Evolutionary conservation across 2,113 vertebrate genomes (phyloP), one percentile per base, ranked within the genome.

Genomic region (Pipra filicauda): DNA sequence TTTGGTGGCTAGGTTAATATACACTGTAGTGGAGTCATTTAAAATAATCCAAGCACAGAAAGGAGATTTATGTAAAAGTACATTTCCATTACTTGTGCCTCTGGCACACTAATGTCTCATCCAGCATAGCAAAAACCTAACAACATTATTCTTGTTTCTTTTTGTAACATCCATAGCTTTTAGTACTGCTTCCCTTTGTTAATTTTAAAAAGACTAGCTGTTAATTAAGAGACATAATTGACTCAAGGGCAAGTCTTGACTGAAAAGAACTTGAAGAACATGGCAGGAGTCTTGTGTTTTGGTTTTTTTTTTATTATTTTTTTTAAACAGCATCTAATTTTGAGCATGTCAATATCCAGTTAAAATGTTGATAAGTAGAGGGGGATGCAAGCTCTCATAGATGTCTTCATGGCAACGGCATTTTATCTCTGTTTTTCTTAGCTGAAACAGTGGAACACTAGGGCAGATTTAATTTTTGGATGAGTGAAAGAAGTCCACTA

Each of bases 1-100:
- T 58, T 64, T 95, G 85, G 57, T 95, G 90, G 62, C 73, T 81
- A 39, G 76, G 93, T 90, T 97, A 92, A 93, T 94, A 72, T 65
- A 64, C 54, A 26, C 64, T 91, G 35, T 81, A 81, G 93, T 58
- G 15, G 57, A 96, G 93, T 95, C 81, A 88, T 95, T 96, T 82
- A 91, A 93, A 97, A 89, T 79, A 96, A 93, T 92, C 67, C 77
- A 97, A 96, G 87, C 93, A 90, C 96, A 96, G 58, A 93, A 86
- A 93, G 90, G 76, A 93, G 80, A 93, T 91, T 95, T 96, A 82
- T 97, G 71, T 54, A 52, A 92, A 96, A 95, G 78, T 91, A 84
- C 28, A 39, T 93, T 96, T 96, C 91, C 46, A 83, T 89, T 92
- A 91, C 70, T 91, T 67, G 41, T 91, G 61, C 51, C 81, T 85